These are phyloP conservation scores for Chydorus sphaericus DNA, from an alignment of 2,888 invertebrate genomes.

Conservation along the genomic window DNA sequence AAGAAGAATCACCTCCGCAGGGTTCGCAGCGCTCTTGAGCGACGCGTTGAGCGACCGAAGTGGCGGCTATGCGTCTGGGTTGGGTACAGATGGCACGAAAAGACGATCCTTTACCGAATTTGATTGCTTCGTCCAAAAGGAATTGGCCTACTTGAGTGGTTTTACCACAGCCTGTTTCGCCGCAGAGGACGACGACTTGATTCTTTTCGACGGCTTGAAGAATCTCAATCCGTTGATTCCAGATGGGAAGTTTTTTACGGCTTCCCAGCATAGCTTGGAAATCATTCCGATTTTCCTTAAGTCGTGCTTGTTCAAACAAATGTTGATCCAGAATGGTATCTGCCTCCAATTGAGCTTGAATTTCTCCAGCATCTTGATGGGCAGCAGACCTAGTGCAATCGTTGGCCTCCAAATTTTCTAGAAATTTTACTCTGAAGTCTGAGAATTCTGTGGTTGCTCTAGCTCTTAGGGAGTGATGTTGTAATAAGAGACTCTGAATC, in stretches of 20 bases:
- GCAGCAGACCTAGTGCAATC: too few species aligned
- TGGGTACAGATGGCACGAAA: conserved; percentile 78
- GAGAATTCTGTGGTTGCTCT: too few species aligned
- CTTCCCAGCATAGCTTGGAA: conserved; percentile 43
- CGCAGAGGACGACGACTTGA: conserved; percentile 13
- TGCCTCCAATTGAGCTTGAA: too few species aligned
- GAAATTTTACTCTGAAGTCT: too few species aligned
- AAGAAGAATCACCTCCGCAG: conserved; percentile 40
- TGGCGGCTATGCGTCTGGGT: conserved; percentile 76
- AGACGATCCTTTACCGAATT: conserved; percentile 46
- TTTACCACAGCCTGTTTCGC: conserved; percentile 65
- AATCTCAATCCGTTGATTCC: conserved; percentile 24
- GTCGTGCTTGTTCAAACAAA: conserved; percentile 30
- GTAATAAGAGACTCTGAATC: too few species aligned
- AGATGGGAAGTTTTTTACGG: conserved; percentile 51
- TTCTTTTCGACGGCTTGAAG: conserved; percentile 13
- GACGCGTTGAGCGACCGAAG: conserved; percentile 75
- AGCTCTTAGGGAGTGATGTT: too few species aligned
- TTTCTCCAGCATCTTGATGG: too few species aligned
- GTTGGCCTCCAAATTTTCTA: too few species aligned
- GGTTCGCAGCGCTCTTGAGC: conserved; percentile 65
- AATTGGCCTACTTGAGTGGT: conserved; percentile 87
- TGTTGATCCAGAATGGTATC: conserved; percentile 31
- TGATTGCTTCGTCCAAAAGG: conserved; percentile 63
- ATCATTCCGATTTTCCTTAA: conserved; percentile 26